phyloP scores from a whole-genome alignment of 2,888 invertebrate species.

The Megastigmus dorsalis region DNA sequence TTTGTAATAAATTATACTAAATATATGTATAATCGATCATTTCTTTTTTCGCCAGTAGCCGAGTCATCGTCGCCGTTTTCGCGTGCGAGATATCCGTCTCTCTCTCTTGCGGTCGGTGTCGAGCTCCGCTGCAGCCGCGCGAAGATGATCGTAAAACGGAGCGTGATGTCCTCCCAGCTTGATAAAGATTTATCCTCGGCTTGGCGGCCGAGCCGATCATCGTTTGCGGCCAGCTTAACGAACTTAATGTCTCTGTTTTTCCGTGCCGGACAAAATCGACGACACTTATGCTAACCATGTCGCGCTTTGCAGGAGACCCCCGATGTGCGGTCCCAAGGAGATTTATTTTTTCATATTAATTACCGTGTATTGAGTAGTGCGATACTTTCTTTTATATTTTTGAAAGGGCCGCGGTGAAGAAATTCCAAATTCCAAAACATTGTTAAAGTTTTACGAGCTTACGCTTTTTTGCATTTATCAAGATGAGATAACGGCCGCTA shows the following conservation, averaged over 20 bases:
- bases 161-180: conserved; percentile 9
- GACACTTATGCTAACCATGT: conserved; percentile 26
- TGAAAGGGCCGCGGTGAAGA: too few relatives aligned
- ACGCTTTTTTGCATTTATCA: too few relatives aligned
- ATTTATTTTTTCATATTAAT: too few relatives aligned
- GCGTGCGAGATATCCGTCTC: not conserved
- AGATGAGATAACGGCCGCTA: too few relatives aligned
- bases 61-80: not conserved
- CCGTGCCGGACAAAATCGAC: not conserved
- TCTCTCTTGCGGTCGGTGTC: too few relatives aligned
- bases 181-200: conserved; percentile 36
- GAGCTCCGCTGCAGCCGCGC: not conserved
- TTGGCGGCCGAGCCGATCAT: conserved; percentile 4
- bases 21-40: not conserved
- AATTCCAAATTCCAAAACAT: too few relatives aligned
- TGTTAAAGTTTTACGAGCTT: too few relatives aligned
- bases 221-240: conserved; percentile 2
- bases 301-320: not conserved
- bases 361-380: too few relatives aligned
- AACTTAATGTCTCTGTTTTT: conserved; percentile 30
- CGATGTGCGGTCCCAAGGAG: too few relatives aligned
- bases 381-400: too few relatives aligned
- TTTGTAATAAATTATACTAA: not conserved
- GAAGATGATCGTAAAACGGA: conserved; percentile 20
- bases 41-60: not conserved